These are phyloP conservation scores for Aphyosemion australe DNA, from an alignment of 2,113 vertebrate genomes.

Conservation along the genomic window DNA sequence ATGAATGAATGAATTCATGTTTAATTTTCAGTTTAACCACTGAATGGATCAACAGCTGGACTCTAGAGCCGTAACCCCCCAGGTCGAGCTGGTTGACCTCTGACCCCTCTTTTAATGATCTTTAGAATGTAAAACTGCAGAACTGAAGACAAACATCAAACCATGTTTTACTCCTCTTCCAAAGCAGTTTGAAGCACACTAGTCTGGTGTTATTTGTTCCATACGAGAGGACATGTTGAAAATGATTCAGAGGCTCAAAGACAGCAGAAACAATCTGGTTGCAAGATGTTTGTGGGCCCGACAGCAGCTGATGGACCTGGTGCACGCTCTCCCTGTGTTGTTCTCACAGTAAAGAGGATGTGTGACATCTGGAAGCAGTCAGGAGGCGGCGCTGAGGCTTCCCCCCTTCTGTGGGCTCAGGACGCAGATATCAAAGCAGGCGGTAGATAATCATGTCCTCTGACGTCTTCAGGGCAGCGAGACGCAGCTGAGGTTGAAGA, in stretches of 20 bases:
- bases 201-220: too few relatives aligned
- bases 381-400: constrained; percentile 13
- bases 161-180: too few relatives aligned
- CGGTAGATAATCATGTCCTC: constrained; percentile 21
- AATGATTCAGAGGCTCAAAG: constrained; percentile 9
- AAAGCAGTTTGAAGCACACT: too few relatives aligned
- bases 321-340: constrained; percentile 33
- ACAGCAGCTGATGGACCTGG: constrained; percentile 19
- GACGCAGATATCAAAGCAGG: constrained; percentile 52
- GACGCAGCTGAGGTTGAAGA: not conserved
- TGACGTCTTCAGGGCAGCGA: not conserved
- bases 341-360: constrained; percentile 54
- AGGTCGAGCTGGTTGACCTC: too few relatives aligned
- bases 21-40: too few relatives aligned
- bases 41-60: too few relatives aligned
- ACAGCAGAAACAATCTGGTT: constrained; percentile 27
- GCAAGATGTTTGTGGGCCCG: constrained; percentile 49
- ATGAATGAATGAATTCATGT: too few relatives aligned
- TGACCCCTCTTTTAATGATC: too few relatives aligned
- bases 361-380: constrained; percentile 67
- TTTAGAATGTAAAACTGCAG: too few relatives aligned
- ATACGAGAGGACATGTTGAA: not conserved
- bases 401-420: constrained; percentile 10
- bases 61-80: too few relatives aligned
- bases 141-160: too few relatives aligned